Percentiles rank a stretch among this genome's conserved stretches.
These are phyloP conservation scores for Cossypha polioptera DNA, from an alignment of 2,797 vertebrate genomes.

Conservation along the genomic window DNA sequence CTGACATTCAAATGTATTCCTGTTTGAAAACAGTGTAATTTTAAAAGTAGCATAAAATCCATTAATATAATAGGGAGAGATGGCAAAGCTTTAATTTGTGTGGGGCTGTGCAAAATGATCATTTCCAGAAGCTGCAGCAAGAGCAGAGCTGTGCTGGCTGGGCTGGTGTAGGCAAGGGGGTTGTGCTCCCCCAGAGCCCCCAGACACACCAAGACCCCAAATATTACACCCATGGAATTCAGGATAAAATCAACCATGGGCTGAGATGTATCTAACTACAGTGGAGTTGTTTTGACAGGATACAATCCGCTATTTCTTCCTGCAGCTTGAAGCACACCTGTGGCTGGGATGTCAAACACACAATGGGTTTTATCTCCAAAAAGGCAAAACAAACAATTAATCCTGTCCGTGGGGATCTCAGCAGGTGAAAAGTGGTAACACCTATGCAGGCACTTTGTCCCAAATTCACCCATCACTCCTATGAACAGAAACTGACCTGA, in stretches of 20 bases:
- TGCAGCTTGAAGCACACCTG: not conserved
- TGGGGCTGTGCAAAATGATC: not conserved
- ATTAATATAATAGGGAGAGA: constrained; percentile 26
- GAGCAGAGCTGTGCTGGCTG: not conserved
- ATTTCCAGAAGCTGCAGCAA: not conserved
- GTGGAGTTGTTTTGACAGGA: not conserved
- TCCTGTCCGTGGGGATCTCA: not conserved
- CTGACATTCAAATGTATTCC: constrained; percentile 59
- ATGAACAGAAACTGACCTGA: not conserved
- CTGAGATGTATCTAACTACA: not conserved
- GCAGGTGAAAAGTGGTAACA: not conserved
- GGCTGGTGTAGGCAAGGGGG: not conserved
- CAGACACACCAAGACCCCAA: not conserved
- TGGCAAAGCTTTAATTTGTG: not conserved
- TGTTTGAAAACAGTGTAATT: constrained; percentile 62
- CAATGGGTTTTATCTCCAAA: not conserved
- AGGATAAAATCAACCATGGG: not conserved
- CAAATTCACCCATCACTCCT: not conserved
- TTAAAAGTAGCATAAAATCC: constrained; percentile 46
- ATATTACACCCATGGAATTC: not conserved
- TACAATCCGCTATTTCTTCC: fast-evolving
- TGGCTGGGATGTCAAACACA: not conserved
- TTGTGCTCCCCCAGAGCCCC: fast-evolving
- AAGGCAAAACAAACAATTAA: not conserved
- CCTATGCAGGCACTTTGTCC: not conserved